A percentile compares a stretch with the other conserved stretches of the same genome.
Conservation (phyloP, 2,113 vertebrate species). For the Malurus alboscapulatus region DNA sequence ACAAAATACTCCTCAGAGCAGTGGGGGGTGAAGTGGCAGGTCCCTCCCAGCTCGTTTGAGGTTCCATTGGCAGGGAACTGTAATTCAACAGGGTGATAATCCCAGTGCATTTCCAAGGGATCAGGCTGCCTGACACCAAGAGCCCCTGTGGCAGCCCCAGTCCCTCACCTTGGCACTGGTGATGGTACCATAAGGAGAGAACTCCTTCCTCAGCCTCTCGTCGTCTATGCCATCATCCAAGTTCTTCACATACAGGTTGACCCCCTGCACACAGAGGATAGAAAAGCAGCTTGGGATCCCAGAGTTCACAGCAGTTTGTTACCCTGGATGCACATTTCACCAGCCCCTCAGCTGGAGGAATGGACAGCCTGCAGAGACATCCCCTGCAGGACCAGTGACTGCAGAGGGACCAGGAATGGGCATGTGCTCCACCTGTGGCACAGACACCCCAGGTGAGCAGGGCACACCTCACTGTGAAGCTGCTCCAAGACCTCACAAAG, state of each 20-base stretch:
- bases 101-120: neutral
- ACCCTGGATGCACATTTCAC: neutral
- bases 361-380: neutral
- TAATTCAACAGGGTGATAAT: neutral
- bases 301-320: neutral
- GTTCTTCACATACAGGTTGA: constrained; percentile 97
- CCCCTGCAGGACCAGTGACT: fast-evolving
- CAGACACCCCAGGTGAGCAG: fast-evolving
- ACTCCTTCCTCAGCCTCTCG: constrained; percentile 89
- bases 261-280: constrained; percentile 75
- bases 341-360: neutral
- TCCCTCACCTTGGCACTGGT: constrained; percentile 92
- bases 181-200: constrained; percentile 93
- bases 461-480: neutral
- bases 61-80: neutral
- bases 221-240: constrained; percentile 92
- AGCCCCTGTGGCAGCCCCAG: neutral
- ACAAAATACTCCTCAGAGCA: neutral
- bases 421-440: fast-evolving
- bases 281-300: neutral
- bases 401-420: neutral
- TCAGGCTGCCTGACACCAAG: fast-evolving
- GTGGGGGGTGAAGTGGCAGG: fast-evolving
- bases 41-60: neutral
- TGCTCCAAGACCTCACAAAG: neutral